Evolutionary conservation across 1,140 invertebrate species (phyloP), one percentile per base, ranked within the genome.

Genomic region (Berghia stephanieae): DNA sequence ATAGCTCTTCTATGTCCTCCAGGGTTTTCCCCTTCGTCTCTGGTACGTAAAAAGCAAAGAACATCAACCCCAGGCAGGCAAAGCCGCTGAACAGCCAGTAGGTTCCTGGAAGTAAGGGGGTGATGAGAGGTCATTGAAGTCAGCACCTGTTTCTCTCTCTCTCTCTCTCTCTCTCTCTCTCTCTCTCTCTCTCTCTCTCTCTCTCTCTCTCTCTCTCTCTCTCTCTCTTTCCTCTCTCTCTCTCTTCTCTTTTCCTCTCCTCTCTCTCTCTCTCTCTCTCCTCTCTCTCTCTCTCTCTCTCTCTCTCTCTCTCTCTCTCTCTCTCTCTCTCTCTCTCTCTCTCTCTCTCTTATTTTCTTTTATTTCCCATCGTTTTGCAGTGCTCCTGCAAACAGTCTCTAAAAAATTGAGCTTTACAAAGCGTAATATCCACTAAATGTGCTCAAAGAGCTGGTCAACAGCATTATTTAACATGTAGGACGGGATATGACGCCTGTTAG

Each of bases 11-110:
- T 42, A 98, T 97, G 84, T 98, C 95, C 86, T 98, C 95, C 66
- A 98, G 91, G 74, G 93, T 95, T 85, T 93, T 94, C 16, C 96
- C 95, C 83, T 94, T 94, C 0, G 96, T 98, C 90, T 98, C 96
- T 24, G 96, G 96, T 49, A 98, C 95, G 79, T 92, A 94, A 66
- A 94, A 85, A 82, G 94, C 93, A 8, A 95, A 93, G 88, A 97
- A 96, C 36, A 95, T 83, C 66, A 97, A 83, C 18, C 94, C 95
- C 16, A 93, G 40, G 0, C 93, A 76, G 80, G 94, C 94, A 63
- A 96, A 92, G 5, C 90, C 86, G 46, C 92, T 93, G 85, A 96
- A 98, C 67, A 96, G 84, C 94, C 94, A 96, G 87, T 96, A 95
- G 1, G 91, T 88, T 43, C 91, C 91, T 91, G 83, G 38, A 88